These are phyloP conservation scores for Oligia strigilis DNA, from an alignment of 2,888 invertebrate genomes.

Conservation along the genomic window DNA sequence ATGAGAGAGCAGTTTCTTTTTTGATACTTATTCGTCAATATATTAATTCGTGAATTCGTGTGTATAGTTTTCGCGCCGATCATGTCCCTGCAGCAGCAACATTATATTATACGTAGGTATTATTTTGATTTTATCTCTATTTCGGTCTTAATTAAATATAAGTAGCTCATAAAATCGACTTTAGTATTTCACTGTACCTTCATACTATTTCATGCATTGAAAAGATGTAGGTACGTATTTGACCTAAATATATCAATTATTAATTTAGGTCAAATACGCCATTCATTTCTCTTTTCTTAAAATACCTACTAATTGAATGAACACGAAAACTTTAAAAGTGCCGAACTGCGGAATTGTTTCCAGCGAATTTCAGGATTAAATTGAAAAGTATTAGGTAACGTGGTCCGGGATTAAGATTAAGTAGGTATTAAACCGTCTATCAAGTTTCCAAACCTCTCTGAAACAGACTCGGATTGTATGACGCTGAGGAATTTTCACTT, in stretches of 20 bases:
- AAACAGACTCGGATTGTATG: conserved; percentile 43
- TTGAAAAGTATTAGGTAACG: conserved; percentile 21
- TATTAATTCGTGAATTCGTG: too few species aligned
- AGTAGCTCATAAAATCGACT: not conserved
- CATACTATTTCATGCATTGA: not conserved
- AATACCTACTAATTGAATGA: conserved; percentile 15
- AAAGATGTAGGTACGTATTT: not conserved
- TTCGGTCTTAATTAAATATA: not conserved
- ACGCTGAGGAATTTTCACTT: conserved; percentile 46
- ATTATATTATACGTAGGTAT: not conserved
- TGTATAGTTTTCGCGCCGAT: too few species aligned
- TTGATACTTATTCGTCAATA: too few species aligned
- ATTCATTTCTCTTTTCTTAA: conserved; percentile 23
- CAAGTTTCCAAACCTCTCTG: conserved; percentile 54
- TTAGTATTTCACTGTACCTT: not conserved
- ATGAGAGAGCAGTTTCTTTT: too few species aligned
- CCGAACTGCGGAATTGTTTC: conserved; percentile 24
- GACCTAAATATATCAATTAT: too few species aligned
- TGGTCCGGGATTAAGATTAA: conserved; percentile 22
- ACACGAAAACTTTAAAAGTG: conserved; percentile 33
- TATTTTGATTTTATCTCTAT: not conserved
- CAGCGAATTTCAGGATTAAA: conserved; percentile 31
- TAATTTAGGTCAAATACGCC: not conserved
- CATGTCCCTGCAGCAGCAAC: too few species aligned
- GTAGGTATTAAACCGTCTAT: conserved; percentile 51